phyloP scores from a whole-genome alignment of 2,888 invertebrate genomes.

The Hypsopygia costalis region DNA sequence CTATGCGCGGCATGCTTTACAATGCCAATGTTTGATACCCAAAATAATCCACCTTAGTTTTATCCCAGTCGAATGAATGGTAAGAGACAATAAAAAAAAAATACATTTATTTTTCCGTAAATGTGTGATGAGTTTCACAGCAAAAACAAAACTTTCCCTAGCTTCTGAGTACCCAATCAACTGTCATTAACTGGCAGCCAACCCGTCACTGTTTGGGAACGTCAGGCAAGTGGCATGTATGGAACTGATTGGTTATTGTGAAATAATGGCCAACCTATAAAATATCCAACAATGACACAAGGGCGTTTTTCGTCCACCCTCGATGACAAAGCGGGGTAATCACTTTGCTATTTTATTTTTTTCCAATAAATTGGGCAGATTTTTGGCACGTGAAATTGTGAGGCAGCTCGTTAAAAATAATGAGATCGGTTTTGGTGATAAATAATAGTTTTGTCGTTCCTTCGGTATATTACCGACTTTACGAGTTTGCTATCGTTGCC shows the following conservation, averaged over 20 bases:
- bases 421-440: constrained; percentile 56
- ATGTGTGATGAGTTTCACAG: too few relatives aligned
- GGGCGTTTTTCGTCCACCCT: constrained; percentile 23
- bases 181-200: background rate
- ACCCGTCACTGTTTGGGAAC: constrained; percentile 33
- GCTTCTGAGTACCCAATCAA: background rate
- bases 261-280: constrained; percentile 59
- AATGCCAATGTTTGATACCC: too few relatives aligned
- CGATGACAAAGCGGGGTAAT: constrained; percentile 41
- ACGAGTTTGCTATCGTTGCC: constrained; percentile 16
- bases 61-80: too few relatives aligned
- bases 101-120: too few relatives aligned
- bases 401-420: constrained; percentile 70
- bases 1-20: too few relatives aligned
- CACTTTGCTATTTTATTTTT: constrained; percentile 50
- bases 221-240: constrained; percentile 66
- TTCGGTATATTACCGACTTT: constrained; percentile 28
- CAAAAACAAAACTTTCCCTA: too few relatives aligned
- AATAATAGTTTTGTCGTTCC: constrained; percentile 46
- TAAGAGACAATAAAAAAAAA: too few relatives aligned
- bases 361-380: constrained; percentile 62
- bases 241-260: constrained; percentile 74
- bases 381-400: constrained; percentile 55
- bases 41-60: too few relatives aligned
- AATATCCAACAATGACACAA: constrained; percentile 29